Percentiles rank a stretch among this genome's conserved stretches.
These are phyloP conservation scores for Lasiommata megera DNA, from an alignment of 2,888 invertebrate genomes.

Conservation along the genomic window DNA sequence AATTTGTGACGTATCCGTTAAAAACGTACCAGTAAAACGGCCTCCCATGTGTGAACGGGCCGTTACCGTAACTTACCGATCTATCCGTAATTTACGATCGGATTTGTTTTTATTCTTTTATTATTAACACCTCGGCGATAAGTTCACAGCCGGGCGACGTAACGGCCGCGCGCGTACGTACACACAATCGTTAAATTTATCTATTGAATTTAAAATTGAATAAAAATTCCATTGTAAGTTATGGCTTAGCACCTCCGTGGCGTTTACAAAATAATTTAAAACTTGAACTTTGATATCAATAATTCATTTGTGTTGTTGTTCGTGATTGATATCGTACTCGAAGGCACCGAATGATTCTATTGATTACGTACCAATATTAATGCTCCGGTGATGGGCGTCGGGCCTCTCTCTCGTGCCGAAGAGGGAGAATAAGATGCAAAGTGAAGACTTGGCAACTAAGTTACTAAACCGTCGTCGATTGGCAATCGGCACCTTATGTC, in stretches of 20 bases:
- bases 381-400: no score
- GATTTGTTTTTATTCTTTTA: slow-evolving; percentile 25
- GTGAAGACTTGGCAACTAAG: no score
- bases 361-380: no score
- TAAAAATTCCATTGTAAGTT: slow-evolving; percentile 24
- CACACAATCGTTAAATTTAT: slow-evolving; percentile 18
- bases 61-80: slow-evolving; percentile 13
- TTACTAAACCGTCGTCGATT: no score
- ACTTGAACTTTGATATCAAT: neutral
- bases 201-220: slow-evolving; percentile 29
- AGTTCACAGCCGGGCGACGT: slow-evolving; percentile 12
- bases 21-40: no score
- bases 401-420: no score
- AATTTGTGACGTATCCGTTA: no score
- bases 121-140: slow-evolving; percentile 28
- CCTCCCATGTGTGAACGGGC: no score
- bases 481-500: no score
- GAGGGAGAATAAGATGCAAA: no score
- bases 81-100: slow-evolving; percentile 21
- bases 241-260: slow-evolving; percentile 13
- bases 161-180: neutral
- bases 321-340: neutral
- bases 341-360: neutral
- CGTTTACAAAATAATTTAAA: slow-evolving; percentile 6
- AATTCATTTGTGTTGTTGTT: neutral